phyloP scores from a whole-genome alignment of 2,888 invertebrate species.

The Arctia plantaginis region DNA sequence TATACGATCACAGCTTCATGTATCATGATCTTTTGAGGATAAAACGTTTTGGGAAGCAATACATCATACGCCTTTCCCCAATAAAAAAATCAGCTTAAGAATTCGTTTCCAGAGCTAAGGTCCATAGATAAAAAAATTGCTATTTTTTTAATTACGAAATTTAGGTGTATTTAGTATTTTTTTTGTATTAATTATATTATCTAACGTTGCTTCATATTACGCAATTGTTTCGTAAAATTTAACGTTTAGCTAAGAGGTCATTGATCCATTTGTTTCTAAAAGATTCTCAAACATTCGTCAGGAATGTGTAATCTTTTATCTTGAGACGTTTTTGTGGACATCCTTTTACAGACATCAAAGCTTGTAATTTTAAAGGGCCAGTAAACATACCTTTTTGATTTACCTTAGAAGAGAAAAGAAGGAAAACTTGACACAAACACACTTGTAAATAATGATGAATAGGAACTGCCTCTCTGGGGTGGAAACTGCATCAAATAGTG shows the following conservation, averaged over 20 bases:
- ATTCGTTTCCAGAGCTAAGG: neutral
- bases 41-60: neutral
- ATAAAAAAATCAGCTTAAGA: neutral
- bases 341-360: neutral
- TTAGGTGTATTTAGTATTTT: neutral
- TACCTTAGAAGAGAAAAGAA: neutral
- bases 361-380: neutral
- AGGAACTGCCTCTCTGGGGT: too few relatives aligned
- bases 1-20: too few relatives aligned
- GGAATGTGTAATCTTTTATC: slow-evolving; percentile 3
- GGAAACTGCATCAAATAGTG: too few relatives aligned
- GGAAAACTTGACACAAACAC: neutral
- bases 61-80: neutral
- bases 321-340: neutral
- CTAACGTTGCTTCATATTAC: neutral
- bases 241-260: neutral
- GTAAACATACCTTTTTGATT: neutral
- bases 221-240: slow-evolving; percentile 1
- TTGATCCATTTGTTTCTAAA: slow-evolving; percentile 1
- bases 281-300: slow-evolving; percentile 4
- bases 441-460: neutral
- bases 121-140: neutral
- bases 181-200: neutral
- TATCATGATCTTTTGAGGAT: too few relatives aligned
- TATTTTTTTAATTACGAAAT: neutral